Base-by-base conservation (phyloP, 2,113 vertebrate species). In the Cephalopholis sonnerati region DNA sequence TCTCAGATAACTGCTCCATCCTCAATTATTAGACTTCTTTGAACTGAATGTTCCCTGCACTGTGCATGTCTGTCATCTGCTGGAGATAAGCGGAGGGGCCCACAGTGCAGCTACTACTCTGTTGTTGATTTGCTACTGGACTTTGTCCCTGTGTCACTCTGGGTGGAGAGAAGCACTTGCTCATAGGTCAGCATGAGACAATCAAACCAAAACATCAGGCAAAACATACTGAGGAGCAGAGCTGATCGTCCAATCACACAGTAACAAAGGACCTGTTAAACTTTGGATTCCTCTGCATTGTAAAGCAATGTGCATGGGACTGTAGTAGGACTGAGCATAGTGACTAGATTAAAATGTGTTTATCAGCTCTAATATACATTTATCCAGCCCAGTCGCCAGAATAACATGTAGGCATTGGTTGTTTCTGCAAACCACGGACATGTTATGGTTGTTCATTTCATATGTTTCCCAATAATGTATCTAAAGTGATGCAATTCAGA, bases 1-100 rank as follows among this genome's bases (percentile, higher is more conserved):
- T 83, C 84, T 83, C 76, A 79, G 89, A 93, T 93, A 93, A 91
- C 88, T 92, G 87, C 77, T 65, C 79, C 85, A 10, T 87, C 88
- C 87, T 91, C 87, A 86, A 82, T 93, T 91, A 92, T 92, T 89
- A 84, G 82, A 85, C 77, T 66, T 58, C 91, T 89, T 87, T 90
- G 83, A 87, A 82, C 77, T 73, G 76, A 87, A 86, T 79, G 84
- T 82, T 90, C 62, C 5, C 68, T 9, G 46, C 24, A 22, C 86
- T 65, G 81, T 58, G 67, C 70, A 32, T 59, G 85, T 79, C 80
- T 87, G 82, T 87, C 88, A 89, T 85, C 83, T 81, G 63, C 66
- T 25, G 73, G 61, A 77, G 90, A 90, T 91, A 90, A 91, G 79
- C 74, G 25, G 44, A 7, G 6, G 2, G 9, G 25, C 41, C 48